phyloP scores from a whole-genome alignment of 2,888 invertebrate species.

The Cyaniris semiargus region DNA sequence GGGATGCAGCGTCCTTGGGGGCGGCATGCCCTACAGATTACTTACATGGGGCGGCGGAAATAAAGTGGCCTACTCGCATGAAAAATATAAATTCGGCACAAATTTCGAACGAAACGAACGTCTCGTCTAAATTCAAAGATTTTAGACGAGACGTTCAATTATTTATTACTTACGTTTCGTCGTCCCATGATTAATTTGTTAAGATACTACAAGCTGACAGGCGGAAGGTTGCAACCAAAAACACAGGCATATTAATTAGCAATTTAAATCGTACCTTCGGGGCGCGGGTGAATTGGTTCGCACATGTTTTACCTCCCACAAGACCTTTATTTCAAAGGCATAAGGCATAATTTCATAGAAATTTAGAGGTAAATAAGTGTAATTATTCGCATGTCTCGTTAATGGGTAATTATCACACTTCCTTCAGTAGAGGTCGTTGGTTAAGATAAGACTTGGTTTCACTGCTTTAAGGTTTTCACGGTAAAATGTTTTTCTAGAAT shows the following conservation, averaged over 20 bases:
- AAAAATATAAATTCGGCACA: too few species aligned
- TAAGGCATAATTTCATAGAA: background rate
- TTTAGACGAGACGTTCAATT: background rate
- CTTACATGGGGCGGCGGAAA: too few species aligned
- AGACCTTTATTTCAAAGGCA: too few species aligned
- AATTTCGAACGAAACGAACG: too few species aligned
- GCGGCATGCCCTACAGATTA: too few species aligned
- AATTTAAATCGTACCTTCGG: background rate
- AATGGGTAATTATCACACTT: constrained; percentile 16
- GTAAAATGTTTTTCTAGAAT: background rate
- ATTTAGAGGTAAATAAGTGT: background rate
- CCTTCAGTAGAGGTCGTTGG: constrained; percentile 6
- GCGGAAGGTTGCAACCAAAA: constrained; percentile 6
- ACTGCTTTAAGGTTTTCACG: background rate
- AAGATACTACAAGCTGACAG: background rate
- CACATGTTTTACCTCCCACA: background rate
- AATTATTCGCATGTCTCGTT: background rate
- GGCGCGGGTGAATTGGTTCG: background rate
- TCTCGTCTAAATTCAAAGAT: too few species aligned
- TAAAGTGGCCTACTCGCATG: too few species aligned
- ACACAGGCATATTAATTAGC: constrained; percentile 13
- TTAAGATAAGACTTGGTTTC: background rate
- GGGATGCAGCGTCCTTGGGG: too few species aligned
- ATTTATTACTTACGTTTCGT: background rate
- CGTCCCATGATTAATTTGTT: background rate